Evolutionary conservation across 35 echinoderm and acorn worm genomes (phyloP).

Genomic region (Acanthaster planci): DNA sequence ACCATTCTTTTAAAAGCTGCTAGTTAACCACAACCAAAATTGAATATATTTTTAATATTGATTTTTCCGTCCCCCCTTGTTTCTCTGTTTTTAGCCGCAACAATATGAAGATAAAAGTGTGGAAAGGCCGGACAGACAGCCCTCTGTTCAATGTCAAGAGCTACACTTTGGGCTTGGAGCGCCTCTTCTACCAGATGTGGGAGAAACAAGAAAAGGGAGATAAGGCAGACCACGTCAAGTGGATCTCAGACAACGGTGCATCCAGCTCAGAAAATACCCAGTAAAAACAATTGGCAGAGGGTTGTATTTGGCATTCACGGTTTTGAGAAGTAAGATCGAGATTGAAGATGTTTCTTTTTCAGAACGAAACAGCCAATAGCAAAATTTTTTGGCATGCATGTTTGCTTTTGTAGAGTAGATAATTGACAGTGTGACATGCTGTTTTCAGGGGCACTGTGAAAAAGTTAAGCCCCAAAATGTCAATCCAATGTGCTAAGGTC

Average conservation of each 20-base stretch:
- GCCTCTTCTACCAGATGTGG: slow-evolving; percentile 77
- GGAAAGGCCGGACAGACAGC: slow-evolving; percentile 60
- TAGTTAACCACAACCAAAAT: too few species aligned
- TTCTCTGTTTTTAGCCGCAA: neutral
- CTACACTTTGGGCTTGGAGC: slow-evolving; percentile 73
- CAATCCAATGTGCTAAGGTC: too few species aligned
- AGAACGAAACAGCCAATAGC: too few species aligned
- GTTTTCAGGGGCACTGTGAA: too few species aligned
- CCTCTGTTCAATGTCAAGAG: slow-evolving; percentile 78
- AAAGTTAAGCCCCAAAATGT: too few species aligned
- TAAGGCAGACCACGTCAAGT: slow-evolving; percentile 48
- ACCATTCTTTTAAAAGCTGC: too few species aligned
- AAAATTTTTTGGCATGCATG: too few species aligned
- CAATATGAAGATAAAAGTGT: slow-evolving; percentile 78
- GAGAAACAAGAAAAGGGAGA: slow-evolving; percentile 72
- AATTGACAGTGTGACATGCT: too few species aligned
- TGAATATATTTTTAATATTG: slow-evolving; percentile 11
- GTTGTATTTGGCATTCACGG: too few species aligned
- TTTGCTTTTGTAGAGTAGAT: too few species aligned
- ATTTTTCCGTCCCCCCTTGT: neutral
- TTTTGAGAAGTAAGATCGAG: too few species aligned
- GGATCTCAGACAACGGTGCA: slow-evolving; percentile 20
- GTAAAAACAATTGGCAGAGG: neutral
- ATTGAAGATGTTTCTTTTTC: too few species aligned
- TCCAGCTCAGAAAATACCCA: neutral